Conservation (phyloP, 1,140 invertebrate species). For the Caenorhabditis tropicalis region DNA sequence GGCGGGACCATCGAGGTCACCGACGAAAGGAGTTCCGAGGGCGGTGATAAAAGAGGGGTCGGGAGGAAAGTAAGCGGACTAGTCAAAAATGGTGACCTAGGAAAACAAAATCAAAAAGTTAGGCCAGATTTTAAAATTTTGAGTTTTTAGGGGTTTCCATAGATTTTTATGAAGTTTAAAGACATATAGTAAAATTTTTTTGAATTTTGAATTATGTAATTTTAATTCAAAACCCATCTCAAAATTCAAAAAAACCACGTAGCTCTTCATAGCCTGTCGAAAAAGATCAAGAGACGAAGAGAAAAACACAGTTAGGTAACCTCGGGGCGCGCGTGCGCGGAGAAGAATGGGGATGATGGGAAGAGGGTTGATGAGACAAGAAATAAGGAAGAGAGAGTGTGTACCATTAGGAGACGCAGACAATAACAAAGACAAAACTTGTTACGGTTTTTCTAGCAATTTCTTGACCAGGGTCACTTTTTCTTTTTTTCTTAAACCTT, state of each 20-base stretch:
- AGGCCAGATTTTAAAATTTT: not conserved
- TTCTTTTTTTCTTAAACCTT: too few relatives aligned
- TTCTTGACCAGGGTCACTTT: not conserved
- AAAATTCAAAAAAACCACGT: not conserved
- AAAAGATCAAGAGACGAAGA: not conserved
- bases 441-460: not conserved
- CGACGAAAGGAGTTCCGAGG: not conserved
- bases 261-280: too few relatives aligned
- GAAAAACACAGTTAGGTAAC: not conserved
- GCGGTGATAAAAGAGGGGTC: not conserved
- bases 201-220: too few relatives aligned
- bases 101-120: not conserved
- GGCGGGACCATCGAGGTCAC: not conserved
- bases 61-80: not conserved
- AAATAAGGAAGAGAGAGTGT: not conserved
- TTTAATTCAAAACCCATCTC: too few relatives aligned
- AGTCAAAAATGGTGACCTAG: not conserved
- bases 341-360: not conserved
- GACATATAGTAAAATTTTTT: too few relatives aligned
- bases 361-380: not conserved
- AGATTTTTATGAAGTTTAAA: not conserved
- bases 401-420: not conserved
- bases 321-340: not conserved
- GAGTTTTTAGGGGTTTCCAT: not conserved
- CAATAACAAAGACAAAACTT: not conserved